These are phyloP conservation scores for Hyles lineata DNA, from an alignment of 2,888 invertebrate genomes.

Conservation along the genomic window DNA sequence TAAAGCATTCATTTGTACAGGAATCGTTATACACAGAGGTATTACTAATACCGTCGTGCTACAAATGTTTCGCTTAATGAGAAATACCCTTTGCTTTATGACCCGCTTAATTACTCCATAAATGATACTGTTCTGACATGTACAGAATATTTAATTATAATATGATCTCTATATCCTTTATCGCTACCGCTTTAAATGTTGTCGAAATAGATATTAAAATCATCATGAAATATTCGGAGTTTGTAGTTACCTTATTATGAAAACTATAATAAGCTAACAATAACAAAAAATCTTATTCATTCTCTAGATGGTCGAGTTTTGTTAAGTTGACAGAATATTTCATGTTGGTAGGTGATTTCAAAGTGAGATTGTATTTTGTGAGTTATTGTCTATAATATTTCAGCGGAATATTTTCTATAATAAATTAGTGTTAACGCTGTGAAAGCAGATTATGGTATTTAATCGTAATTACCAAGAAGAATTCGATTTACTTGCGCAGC, in stretches of 20 bases:
- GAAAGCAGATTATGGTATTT: slow-evolving; percentile 69
- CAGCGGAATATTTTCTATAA: slow-evolving; percentile 78
- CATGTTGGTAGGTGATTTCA: slow-evolving; percentile 60
- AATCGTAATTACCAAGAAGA: slow-evolving; percentile 69
- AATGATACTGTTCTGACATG: not conserved
- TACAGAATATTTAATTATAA: slow-evolving; percentile 10
- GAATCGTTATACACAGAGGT: not conserved
- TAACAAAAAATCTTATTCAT: not conserved
- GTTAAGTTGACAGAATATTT: slow-evolving; percentile 44
- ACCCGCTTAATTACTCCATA: not conserved
- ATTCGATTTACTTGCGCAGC: slow-evolving; percentile 27
- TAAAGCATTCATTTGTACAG: not conserved
- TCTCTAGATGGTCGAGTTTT: not conserved
- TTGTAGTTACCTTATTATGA: not conserved
- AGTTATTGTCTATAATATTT: slow-evolving; percentile 74
- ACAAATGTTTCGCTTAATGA: not conserved
- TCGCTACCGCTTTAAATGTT: slow-evolving; percentile 57
- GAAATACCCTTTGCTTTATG: not conserved
- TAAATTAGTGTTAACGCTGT: slow-evolving; percentile 74
- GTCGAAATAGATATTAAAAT: slow-evolving; percentile 34
- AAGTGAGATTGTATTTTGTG: slow-evolving; percentile 70
- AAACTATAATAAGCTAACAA: not conserved
- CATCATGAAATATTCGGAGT: slow-evolving; percentile 21
- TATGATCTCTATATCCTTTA: slow-evolving; percentile 27
- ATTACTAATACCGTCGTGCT: not conserved